Conservation (phyloP, 2,113 vertebrate species). For the Gymnogyps californianus region DNA sequence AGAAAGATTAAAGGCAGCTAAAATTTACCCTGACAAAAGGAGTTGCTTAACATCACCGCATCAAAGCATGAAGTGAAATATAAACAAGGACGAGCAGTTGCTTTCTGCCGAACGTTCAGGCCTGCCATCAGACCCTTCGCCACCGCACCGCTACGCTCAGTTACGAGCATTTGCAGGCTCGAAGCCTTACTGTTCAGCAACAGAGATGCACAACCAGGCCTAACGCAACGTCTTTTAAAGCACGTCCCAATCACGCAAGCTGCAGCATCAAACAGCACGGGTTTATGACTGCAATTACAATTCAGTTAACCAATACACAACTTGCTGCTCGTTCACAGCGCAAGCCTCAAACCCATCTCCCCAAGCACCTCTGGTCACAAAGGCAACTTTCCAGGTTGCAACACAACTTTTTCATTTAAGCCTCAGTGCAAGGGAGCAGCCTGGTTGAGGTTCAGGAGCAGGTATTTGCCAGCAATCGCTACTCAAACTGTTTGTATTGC, state of each 20-base stretch:
- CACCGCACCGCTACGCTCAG: background rate
- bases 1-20: conserved; percentile 48
- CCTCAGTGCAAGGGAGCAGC: background rate
- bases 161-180: background rate
- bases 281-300: background rate
- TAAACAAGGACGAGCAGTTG: background rate
- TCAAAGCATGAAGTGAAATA: background rate
- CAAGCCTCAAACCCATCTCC: background rate
- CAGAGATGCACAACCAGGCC: background rate
- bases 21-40: conserved; percentile 38
- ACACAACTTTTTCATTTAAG: background rate
- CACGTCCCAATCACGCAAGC: background rate
- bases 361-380: background rate
- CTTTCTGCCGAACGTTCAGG: background rate
- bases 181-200: background rate
- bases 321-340: background rate
- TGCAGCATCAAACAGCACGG: background rate
- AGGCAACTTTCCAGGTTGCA: background rate
- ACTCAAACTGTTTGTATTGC: background rate
- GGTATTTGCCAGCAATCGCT: background rate
- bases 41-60: conserved; percentile 17
- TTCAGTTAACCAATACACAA: background rate
- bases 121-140: background rate
- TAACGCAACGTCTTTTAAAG: accelerated
- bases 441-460: background rate